phyloP scores from a whole-genome alignment of 2,888 invertebrate species.

The Mimumesa dahlbomi region DNA sequence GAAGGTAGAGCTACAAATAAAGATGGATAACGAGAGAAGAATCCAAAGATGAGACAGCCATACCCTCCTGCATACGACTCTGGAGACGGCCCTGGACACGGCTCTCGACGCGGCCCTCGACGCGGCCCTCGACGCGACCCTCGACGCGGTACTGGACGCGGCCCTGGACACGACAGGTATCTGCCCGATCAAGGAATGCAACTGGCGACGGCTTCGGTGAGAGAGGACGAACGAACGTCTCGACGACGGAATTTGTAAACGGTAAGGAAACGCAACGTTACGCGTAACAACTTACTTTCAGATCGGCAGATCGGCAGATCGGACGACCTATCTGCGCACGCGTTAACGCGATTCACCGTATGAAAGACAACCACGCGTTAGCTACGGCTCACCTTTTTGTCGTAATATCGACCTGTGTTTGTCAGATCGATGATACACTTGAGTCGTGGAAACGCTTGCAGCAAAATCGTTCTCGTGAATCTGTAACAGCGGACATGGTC shows the following conservation, averaged over 20 bases:
- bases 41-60: conserved; percentile 16
- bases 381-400: conserved; percentile 81
- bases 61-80: conserved; percentile 28
- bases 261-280: conserved; percentile 14
- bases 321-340: too few relatives aligned
- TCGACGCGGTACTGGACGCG: too few relatives aligned
- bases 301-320: too few relatives aligned
- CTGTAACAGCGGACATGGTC: conserved; percentile 76
- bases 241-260: too few relatives aligned
- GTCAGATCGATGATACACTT: conserved; percentile 89
- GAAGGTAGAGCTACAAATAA: conserved; percentile 12
- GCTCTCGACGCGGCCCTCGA: too few relatives aligned
- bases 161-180: too few relatives aligned
- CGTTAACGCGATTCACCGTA: too few relatives aligned
- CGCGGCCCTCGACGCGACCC: too few relatives aligned
- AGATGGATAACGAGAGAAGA: conserved; percentile 42
- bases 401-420: conserved; percentile 87
- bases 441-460: conserved; percentile 84
- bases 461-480: conserved; percentile 81
- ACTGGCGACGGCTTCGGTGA: conserved; percentile 49
- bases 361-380: too few relatives aligned
- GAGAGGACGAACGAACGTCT: too few relatives aligned
- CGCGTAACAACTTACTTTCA: not conserved
- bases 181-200: conserved; percentile 64
- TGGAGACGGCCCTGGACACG: too few relatives aligned